Conservation (phyloP, 2,888 invertebrate species). For the Orgyia antiqua region DNA sequence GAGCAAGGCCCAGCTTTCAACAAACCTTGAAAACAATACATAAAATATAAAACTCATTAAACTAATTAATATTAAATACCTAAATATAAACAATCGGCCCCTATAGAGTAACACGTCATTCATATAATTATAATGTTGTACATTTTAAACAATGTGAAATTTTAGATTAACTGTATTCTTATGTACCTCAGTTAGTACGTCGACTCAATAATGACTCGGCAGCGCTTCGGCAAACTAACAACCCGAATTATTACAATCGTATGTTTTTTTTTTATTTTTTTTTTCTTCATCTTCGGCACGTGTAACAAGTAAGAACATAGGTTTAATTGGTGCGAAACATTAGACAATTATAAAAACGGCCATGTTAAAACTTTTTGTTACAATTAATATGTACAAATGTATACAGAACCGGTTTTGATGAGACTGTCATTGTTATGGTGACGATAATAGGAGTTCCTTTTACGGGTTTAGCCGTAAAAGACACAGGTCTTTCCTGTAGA, state of each 20-base stretch:
- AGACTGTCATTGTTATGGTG: slow-evolving; percentile 8
- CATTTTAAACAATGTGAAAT: slow-evolving; percentile 15
- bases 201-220: slow-evolving; percentile 23
- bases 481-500: no score
- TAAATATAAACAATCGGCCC: background rate
- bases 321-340: slow-evolving; percentile 17
- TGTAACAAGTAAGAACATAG: slow-evolving; percentile 12
- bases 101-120: background rate
- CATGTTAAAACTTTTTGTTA: background rate
- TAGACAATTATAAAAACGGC: slow-evolving; percentile 5
- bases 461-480: no score
- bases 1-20: no score
- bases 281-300: slow-evolving; percentile 14
- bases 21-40: background rate
- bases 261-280: slow-evolving; percentile 16
- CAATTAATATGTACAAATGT: background rate
- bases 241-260: slow-evolving; percentile 25
- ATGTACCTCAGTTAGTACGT: slow-evolving; percentile 28
- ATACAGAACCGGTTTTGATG: slow-evolving; percentile 9
- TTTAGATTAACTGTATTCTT: slow-evolving; percentile 27
- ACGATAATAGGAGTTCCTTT: no score
- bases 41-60: background rate
- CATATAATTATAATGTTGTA: slow-evolving; percentile 9
- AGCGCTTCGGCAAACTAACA: slow-evolving; percentile 16
- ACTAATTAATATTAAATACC: background rate